Percentiles rank a stretch among this genome's conserved stretches.
These are phyloP conservation scores for Keiferia lycopersicella DNA, from an alignment of 2,888 invertebrate genomes.

Conservation along the genomic window DNA sequence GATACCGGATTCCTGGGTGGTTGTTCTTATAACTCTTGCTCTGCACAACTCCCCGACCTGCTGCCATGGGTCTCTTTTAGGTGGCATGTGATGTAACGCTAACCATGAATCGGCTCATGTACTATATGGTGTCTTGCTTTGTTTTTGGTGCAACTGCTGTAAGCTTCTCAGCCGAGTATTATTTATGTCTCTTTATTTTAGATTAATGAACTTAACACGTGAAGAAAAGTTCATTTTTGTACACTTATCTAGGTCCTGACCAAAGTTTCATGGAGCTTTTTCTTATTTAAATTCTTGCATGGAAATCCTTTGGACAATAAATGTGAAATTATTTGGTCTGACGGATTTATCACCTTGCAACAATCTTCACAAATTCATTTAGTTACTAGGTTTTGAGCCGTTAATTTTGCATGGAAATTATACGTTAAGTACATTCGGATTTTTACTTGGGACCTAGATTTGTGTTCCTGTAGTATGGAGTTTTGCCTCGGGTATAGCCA, in stretches of 20 bases:
- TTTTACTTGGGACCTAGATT: constrained; percentile 9
- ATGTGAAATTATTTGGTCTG: not conserved
- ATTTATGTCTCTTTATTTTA: not conserved
- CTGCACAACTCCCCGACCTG: too few relatives aligned
- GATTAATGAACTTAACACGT: not conserved
- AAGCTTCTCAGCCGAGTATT: not conserved
- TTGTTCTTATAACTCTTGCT: too few relatives aligned
- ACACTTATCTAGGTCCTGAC: constrained; percentile 10
- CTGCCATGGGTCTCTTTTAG: too few relatives aligned
- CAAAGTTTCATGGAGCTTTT: not conserved
- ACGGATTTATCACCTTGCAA: not conserved
- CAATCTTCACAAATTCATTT: not conserved
- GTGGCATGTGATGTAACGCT: too few relatives aligned
- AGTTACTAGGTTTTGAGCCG: not conserved
- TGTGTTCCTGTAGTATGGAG: not conserved
- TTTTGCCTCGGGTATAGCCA: not conserved
- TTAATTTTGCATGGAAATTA: not conserved
- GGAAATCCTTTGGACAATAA: not conserved
- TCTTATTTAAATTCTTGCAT: not conserved
- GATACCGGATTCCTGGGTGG: too few relatives aligned
- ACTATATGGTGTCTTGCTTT: not conserved
- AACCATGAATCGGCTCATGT: too few relatives aligned
- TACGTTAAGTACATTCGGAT: not conserved
- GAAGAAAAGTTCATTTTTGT: not conserved
- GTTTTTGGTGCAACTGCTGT: not conserved